Percentiles rank a stretch among this genome's conserved stretches.
These are phyloP conservation scores for Saguinus oedipus DNA, from an alignment of 2,797 vertebrate genomes.

Conservation along the genomic window DNA sequence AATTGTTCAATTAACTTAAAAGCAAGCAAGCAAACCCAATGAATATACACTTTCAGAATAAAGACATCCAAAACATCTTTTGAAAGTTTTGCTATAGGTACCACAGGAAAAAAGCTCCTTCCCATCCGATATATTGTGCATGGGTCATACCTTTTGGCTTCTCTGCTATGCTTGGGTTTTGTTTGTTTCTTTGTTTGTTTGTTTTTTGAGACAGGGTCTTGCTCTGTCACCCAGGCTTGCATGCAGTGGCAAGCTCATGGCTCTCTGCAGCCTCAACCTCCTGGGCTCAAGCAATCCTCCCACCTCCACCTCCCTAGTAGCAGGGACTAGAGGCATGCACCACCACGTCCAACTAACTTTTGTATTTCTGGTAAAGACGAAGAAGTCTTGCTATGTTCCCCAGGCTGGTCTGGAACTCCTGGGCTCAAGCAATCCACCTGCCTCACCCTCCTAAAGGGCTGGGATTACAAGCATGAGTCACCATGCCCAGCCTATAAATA, in stretches of 20 bases:
- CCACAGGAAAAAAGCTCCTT: neutral
- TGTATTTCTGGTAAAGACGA: neutral
- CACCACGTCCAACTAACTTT: neutral
- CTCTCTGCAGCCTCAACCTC: neutral
- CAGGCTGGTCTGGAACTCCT: neutral
- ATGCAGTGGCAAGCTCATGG: neutral
- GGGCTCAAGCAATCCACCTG: neutral
- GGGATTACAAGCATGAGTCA: neutral
- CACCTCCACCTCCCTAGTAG: neutral
- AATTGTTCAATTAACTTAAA: neutral
- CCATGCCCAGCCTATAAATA: neutral
- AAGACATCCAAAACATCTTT: constrained; percentile 30
- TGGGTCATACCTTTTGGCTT: neutral
- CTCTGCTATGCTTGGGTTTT: neutral
- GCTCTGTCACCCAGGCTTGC: neutral
- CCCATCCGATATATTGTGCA: neutral
- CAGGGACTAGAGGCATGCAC: neutral
- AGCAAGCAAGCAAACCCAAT: neutral
- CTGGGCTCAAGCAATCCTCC: neutral
- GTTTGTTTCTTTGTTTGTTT: neutral
- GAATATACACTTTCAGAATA: constrained; percentile 41
- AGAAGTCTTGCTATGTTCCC: neutral
- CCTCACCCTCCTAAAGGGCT: neutral
- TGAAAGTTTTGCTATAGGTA: constrained; percentile 32
- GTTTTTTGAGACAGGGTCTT: neutral